phyloP scores from a whole-genome alignment of 30 jellyfish, hydroid and myxozoan species.

The Chrysaora quinquecirrha region DNA sequence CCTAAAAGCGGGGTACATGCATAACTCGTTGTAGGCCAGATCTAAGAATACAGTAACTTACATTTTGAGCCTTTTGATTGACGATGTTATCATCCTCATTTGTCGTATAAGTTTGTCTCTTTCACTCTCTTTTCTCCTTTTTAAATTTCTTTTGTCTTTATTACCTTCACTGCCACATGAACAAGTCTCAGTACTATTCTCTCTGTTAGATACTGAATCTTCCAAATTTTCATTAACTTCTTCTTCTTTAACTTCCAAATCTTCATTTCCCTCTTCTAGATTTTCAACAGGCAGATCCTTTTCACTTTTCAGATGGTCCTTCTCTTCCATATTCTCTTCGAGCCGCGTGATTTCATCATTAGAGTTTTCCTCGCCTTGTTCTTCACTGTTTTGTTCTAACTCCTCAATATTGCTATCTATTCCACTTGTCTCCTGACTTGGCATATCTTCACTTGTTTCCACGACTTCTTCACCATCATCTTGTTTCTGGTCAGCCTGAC shows the following conservation, averaged over 20 bases:
- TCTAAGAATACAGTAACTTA: too few relatives aligned
- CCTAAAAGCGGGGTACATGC: too few relatives aligned
- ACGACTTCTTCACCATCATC: not conserved
- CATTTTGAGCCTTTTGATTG: not conserved
- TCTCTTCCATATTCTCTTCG: slow-evolving; percentile 18
- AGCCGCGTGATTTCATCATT: not conserved
- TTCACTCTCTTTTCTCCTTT: not conserved
- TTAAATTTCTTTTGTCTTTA: not conserved
- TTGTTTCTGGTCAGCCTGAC: not conserved
- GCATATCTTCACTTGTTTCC: too few relatives aligned
- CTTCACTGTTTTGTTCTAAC: not conserved
- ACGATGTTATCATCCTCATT: not conserved
- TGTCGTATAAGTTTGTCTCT: not conserved
- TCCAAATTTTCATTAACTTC: not conserved
- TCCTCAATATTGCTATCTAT: not conserved
- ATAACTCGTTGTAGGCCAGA: too few relatives aligned
- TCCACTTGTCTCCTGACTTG: too few relatives aligned
- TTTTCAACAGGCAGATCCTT: slow-evolving; percentile 1
- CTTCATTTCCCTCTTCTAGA: not conserved
- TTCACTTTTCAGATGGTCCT: not conserved
- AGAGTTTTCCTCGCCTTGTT: not conserved
- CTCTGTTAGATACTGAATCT: not conserved
- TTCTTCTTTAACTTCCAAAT: not conserved
- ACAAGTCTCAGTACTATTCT: not conserved
- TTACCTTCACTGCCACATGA: slow-evolving; percentile 1